Conservation (phyloP, 1,140 invertebrate species). For the Physella acuta region DNA sequence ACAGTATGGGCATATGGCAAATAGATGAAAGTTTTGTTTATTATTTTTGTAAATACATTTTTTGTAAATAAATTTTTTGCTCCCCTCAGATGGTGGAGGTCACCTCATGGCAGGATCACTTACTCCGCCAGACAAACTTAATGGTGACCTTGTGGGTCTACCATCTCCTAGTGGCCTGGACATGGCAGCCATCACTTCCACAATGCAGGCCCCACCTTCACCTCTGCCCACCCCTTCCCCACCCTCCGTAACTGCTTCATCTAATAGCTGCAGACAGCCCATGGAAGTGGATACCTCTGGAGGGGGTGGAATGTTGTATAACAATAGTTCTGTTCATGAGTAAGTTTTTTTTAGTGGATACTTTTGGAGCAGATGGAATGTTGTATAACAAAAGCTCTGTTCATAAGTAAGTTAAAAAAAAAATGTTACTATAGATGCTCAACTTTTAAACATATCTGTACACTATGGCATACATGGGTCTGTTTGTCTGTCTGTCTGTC, state of each 20-base stretch:
- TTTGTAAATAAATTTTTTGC: too few relatives aligned
- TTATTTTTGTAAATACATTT: too few relatives aligned
- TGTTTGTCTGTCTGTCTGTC: too few relatives aligned
- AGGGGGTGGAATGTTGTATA: neutral
- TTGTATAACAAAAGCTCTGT: too few relatives aligned
- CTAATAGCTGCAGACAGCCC: neutral
- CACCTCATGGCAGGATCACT: slow-evolving; percentile 44
- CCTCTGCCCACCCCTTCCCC: slow-evolving; percentile 66
- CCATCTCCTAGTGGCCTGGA: slow-evolving; percentile 61
- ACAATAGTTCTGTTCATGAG: neutral
- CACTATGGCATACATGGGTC: too few relatives aligned
- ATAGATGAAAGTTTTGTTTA: too few relatives aligned
- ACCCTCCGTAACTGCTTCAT: slow-evolving; percentile 48
- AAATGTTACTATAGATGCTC: too few relatives aligned
- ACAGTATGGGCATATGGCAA: too few relatives aligned
- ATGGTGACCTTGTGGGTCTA: slow-evolving; percentile 58
- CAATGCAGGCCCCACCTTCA: slow-evolving; percentile 76
- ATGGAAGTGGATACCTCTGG: slow-evolving; percentile 22
- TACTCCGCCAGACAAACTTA: slow-evolving; percentile 64
- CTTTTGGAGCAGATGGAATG: too few relatives aligned
- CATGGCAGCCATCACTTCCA: slow-evolving; percentile 62
- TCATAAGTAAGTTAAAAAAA: too few relatives aligned
- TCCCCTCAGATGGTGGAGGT: slow-evolving; percentile 38
- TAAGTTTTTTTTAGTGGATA: slow-evolving; percentile 5
- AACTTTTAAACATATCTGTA: too few relatives aligned